Base-by-base conservation (phyloP, 2,797 vertebrate species). In the Acipenser transmontanus region DNA sequence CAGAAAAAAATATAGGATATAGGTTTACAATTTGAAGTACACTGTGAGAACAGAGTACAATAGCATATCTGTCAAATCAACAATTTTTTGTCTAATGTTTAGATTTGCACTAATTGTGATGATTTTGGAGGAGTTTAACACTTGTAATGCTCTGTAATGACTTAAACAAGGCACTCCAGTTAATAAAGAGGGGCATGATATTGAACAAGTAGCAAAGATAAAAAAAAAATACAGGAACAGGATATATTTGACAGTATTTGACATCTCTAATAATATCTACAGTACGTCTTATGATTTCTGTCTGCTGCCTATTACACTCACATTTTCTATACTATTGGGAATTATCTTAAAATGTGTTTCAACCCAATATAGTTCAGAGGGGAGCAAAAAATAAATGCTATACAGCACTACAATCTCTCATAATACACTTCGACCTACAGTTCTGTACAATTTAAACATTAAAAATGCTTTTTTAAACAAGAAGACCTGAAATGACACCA, bases 401-500 rank as follows among this genome's bases (percentile, higher is more conserved):
- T 70, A 72, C 34, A 34, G 34, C 4, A 34, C 76, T 76, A 82
- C 85, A 85, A 86, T 86, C 84, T 85, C 75, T 76, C 34, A 34
- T 79, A 73, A 65, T 84, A 85, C 82, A 80, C 76, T 80, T 84
- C 84, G 81, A 75, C 75, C 73, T 72, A 75, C 85, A 34, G 34
- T 34, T 86, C 65, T 70, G 77, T 80, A 88, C 84, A 85, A 89
- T 83, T 82, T 88, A 88, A 88, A 83, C 69, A 73, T 83, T 84
- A 87, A 89, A 81, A 91, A 87, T 87, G 84, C 84, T 84, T 84
- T 17, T 89, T 87, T 85, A 89, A 88, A 86, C 88, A 88, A 86
- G 86, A 81, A 85, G 84, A 85, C 82, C 86, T 88, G 87, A 90
- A 87, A 89, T 96, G 95, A 96, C 94, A 96, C 89, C 86, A 90